phyloP scores from a whole-genome alignment of 2,797 vertebrate species.

The Epinephelus coioides region DNA sequence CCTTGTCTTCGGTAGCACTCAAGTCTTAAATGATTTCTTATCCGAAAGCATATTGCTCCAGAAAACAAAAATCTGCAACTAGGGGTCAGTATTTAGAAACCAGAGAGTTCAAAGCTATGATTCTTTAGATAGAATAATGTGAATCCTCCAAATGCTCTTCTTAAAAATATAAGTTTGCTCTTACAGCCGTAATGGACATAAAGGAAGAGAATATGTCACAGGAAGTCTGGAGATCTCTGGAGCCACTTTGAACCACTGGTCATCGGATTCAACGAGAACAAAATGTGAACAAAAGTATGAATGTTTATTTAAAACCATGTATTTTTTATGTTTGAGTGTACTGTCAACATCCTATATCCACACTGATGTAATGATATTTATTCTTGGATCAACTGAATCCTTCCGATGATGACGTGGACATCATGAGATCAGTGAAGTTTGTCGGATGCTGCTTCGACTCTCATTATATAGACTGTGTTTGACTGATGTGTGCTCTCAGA shows the following conservation, averaged over 20 bases:
- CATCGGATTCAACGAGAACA: slow-evolving; percentile 14
- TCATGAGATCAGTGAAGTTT: not conserved
- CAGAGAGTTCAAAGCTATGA: not conserved
- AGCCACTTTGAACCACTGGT: not conserved
- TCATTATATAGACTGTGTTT: not conserved
- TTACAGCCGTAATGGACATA: not conserved
- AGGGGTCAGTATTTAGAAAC: not conserved
- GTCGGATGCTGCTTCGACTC: not conserved
- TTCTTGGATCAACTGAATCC: not conserved
- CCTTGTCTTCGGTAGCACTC: not conserved
- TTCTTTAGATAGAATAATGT: too few species aligned
- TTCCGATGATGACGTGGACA: not conserved
- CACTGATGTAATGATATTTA: not conserved
- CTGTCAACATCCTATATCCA: slow-evolving; percentile 4
- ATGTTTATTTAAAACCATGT: slow-evolving; percentile 36
- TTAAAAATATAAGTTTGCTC: not conserved
- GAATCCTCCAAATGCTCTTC: not conserved
- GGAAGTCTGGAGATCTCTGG: too few species aligned
- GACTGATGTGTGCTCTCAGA: not conserved
- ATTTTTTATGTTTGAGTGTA: slow-evolving; percentile 14
- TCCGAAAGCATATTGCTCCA: not conserved
- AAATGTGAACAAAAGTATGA: slow-evolving; percentile 34
- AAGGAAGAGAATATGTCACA: not conserved
- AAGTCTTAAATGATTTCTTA: not conserved
- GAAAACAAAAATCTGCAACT: not conserved